These are phyloP conservation scores for Lerema accius DNA, from an alignment of 1,140 invertebrate species.

Conservation along the genomic window DNA sequence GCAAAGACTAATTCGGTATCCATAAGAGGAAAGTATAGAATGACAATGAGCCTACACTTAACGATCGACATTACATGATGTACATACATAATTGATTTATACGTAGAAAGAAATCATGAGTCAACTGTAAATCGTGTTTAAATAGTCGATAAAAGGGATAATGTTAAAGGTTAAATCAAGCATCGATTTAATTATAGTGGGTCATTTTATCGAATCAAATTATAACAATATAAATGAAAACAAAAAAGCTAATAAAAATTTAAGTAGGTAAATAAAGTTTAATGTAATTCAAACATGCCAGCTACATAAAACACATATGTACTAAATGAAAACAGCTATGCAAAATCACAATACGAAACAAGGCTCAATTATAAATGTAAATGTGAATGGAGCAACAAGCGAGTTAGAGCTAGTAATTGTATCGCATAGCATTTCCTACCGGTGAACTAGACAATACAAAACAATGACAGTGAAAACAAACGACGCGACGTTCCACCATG, in stretches of 20 bases:
- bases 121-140: background rate
- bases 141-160: background rate
- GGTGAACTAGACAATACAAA: slow-evolving; percentile 20
- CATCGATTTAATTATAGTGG: too few species aligned
- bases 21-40: background rate
- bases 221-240: too few species aligned
- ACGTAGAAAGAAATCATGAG: background rate
- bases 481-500: background rate
- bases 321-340: background rate
- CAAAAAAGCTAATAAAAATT: too few species aligned
- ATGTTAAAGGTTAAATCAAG: background rate
- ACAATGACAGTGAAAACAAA: slow-evolving; percentile 21
- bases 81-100: background rate
- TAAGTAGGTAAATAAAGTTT: too few species aligned
- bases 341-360: background rate
- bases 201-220: background rate
- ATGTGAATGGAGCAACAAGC: background rate
- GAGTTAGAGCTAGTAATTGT: background rate
- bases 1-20: background rate
- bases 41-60: background rate
- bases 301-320: background rate
- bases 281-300: background rate
- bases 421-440: slow-evolving; percentile 20
- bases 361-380: background rate
- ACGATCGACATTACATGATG: background rate